Conservation (phyloP, 2,113 vertebrate species). For the Meles meles region DNA sequence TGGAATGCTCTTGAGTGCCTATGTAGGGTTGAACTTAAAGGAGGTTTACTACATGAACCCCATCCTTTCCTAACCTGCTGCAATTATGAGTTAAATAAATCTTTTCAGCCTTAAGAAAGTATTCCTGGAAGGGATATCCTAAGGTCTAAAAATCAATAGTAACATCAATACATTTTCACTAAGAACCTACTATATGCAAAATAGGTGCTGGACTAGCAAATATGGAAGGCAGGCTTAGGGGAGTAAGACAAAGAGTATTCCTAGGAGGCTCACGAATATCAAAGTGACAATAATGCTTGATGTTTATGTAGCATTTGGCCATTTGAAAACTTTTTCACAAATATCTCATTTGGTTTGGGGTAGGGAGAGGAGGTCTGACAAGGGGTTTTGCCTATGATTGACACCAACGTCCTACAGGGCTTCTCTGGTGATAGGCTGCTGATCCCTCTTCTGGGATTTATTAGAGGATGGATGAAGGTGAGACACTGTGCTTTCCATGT, state of each 20-base stretch:
- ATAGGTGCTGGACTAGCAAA: not conserved
- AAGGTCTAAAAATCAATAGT: not conserved
- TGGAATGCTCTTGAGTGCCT: not conserved
- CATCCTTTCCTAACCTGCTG: not conserved
- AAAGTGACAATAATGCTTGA: not conserved
- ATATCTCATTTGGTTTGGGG: not conserved
- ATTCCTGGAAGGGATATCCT: not conserved
- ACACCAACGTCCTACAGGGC: accelerated
- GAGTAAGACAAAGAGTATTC: not conserved
- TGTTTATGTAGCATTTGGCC: not conserved
- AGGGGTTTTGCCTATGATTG: not conserved
- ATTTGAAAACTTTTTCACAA: not conserved
- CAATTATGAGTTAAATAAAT: not conserved
- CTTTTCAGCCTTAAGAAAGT: not conserved
- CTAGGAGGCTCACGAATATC: not conserved
- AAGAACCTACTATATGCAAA: not conserved
- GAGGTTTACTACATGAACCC: not conserved
- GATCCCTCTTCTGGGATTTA: not conserved
- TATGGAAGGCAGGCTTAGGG: not conserved
- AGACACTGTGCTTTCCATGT: not conserved
- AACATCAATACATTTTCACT: not conserved
- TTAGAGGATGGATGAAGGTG: not conserved
- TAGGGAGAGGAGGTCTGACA: not conserved
- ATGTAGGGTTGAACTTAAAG: not conserved
- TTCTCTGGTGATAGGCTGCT: not conserved